These are phyloP conservation scores for Rhynchonycteris naso DNA, from an alignment of 2,797 vertebrate species.

Conservation along the genomic window DNA sequence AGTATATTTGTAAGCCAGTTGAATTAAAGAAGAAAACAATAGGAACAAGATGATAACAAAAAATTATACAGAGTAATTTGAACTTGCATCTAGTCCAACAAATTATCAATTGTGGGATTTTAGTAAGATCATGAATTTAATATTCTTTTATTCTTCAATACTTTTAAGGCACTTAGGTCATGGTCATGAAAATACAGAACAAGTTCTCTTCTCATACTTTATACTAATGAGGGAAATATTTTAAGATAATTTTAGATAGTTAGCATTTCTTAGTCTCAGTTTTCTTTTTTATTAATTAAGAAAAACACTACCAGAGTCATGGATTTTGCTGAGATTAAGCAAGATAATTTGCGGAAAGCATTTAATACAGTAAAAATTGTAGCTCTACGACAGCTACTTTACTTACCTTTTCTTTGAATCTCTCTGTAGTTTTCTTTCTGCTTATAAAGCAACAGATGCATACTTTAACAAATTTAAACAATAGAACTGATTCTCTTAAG, in stretches of 20 bases:
- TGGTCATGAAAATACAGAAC: neutral
- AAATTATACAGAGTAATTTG: neutral
- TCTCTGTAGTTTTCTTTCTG: neutral
- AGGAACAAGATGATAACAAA: neutral
- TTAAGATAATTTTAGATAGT: neutral
- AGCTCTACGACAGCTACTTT: neutral
- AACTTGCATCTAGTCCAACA: neutral
- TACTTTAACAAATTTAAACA: slow-evolving; percentile 45
- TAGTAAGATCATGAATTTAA: neutral
- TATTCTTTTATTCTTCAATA: neutral
- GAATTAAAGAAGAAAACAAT: slow-evolving; percentile 41
- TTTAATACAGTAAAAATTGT: neutral
- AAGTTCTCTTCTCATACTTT: neutral
- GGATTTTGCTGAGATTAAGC: neutral
- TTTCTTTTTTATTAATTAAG: neutral
- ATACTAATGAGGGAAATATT: neutral
- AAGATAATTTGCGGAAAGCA: neutral
- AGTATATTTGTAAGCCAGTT: neutral
- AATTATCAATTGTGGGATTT: neutral
- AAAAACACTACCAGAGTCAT: neutral
- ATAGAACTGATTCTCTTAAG: neutral
- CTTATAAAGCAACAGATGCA: neutral
- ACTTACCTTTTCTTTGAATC: slow-evolving; percentile 29
- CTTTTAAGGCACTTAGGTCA: neutral
- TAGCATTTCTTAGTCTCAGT: neutral